These are phyloP conservation scores for Onthophagus sagittarius DNA, from an alignment of 2,888 invertebrate genomes.

Conservation along the genomic window DNA sequence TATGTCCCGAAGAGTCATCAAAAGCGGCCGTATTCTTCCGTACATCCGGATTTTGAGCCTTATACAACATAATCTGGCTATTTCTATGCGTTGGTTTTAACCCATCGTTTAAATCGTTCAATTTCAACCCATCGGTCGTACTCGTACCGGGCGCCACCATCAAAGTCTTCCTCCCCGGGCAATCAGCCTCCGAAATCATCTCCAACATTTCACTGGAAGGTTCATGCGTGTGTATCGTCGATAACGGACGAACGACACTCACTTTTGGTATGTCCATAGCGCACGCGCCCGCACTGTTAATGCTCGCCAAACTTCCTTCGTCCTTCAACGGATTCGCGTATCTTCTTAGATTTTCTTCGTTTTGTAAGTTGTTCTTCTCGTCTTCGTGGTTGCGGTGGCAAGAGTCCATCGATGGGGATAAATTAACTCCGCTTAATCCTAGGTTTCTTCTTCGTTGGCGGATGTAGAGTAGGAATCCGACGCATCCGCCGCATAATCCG, in stretches of 20 bases:
- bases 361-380: constrained; percentile 87
- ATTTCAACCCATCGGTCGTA: constrained; percentile 40
- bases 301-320: constrained; percentile 52
- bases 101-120: constrained; percentile 42
- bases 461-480: constrained; percentile 54
- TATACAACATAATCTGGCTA: constrained; percentile 69
- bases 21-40: constrained; percentile 74
- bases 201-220: constrained; percentile 59
- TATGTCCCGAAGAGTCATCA: constrained; percentile 56
- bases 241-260: constrained; percentile 47
- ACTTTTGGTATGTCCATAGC: constrained; percentile 49
- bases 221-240: constrained; percentile 48
- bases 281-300: constrained; percentile 43
- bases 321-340: constrained; percentile 50
- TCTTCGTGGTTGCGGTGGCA: constrained; percentile 70
- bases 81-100: constrained; percentile 52
- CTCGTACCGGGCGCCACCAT: constrained; percentile 50
- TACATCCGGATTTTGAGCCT: constrained; percentile 81
- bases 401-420: constrained; percentile 55
- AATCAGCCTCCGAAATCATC: constrained; percentile 57
- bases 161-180: constrained; percentile 47
- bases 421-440: constrained; percentile 53
- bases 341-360: constrained; percentile 77
- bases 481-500: constrained; percentile 42
- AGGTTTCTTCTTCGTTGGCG: constrained; percentile 54